Percentiles rank a stretch among this genome's conserved stretches.
Evolutionary conservation across 2,888 invertebrate species (phyloP).

Genomic region (Morpho achilles): DNA sequence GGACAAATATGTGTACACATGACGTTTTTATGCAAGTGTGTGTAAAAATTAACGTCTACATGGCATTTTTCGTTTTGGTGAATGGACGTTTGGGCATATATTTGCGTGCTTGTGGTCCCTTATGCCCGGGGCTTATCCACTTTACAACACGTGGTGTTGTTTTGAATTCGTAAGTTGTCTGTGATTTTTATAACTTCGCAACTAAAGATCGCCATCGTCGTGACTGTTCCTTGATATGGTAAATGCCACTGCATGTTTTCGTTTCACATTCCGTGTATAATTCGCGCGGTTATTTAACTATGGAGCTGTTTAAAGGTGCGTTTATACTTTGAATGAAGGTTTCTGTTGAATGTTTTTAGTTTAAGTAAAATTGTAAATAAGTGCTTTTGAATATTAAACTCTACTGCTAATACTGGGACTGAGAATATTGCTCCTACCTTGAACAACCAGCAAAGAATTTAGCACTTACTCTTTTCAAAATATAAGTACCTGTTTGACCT

Average conservation of each 20-base stretch:
- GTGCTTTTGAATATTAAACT: no score
- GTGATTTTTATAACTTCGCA: slow-evolving; percentile 21
- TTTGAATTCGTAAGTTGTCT: slow-evolving; percentile 35
- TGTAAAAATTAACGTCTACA: slow-evolving; percentile 10
- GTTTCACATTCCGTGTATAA: no score
- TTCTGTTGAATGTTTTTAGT: no score
- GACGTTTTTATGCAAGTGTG: slow-evolving; percentile 11
- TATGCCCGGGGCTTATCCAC: slow-evolving; percentile 14
- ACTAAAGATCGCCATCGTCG: slow-evolving; percentile 23
- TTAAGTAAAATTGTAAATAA: no score
- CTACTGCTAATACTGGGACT: no score
- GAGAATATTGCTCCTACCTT: no score
- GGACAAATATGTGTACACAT: slow-evolving; percentile 26
- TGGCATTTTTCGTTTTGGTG: slow-evolving; percentile 14
- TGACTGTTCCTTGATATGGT: slow-evolving; percentile 10
- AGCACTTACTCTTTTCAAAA: no score
- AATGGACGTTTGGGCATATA: slow-evolving; percentile 14
- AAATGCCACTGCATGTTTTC: slow-evolving; percentile 14
- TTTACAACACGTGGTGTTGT: slow-evolving; percentile 28
- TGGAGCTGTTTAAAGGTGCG: no score
- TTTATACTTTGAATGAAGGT: no score
- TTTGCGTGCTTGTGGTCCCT: slow-evolving; percentile 6
- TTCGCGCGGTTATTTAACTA: no score
- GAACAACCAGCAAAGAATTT: no score
- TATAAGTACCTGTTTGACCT: no score